Evolutionary conservation across 2,797 vertebrate species (phyloP), one percentile per base, ranked within the genome.

Genomic region (Crenuchus spilurus): DNA sequence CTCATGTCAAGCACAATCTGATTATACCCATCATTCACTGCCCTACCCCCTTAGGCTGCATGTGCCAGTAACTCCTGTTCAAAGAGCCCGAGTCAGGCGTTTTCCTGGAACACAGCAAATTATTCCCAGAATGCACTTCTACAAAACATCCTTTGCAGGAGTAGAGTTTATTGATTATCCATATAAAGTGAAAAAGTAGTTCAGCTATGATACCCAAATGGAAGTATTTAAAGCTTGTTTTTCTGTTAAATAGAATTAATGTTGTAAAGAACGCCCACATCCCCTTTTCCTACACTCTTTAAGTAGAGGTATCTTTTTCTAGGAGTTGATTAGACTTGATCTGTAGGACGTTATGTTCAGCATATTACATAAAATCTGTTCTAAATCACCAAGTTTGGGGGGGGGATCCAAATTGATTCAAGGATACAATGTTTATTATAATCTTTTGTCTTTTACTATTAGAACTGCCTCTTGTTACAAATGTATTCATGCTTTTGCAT

Each of bases 31-130:
- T 64, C 24, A 52, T 65, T 54, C 31, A 22, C 26, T 61, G 6
- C n/a, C 44, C 52, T 33, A 20, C 41, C 42, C n/a, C 54, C 37
- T 6, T 55, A 2, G 18, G 48, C 33, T 54, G 39, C 44, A 26
- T 62, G 42, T 51, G 69, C 57, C 63, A 57, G 61, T 54, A 75
- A 79, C 30, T 31, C 65, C 51, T 35, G 52, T 24, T 31, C 35
- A 70, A 49, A 72, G 24, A 58, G 37, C 60, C 24, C 16, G 30
- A 46, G 60, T 70, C 62, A 5, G 49, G 28, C 33, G 7, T 72
- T 66, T 76, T 71, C 26, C 70, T 33, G 64, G 72, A 61, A 33
- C 48, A 24, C 52, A 30, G 52, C 51, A 44, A 51, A 54, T 30
- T 58, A 67, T 30, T 67, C 63, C 72, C 72, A 28, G 63, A 67